phyloP scores from a whole-genome alignment of 1,140 invertebrate genomes.

The Nylanderia fulva region DNA sequence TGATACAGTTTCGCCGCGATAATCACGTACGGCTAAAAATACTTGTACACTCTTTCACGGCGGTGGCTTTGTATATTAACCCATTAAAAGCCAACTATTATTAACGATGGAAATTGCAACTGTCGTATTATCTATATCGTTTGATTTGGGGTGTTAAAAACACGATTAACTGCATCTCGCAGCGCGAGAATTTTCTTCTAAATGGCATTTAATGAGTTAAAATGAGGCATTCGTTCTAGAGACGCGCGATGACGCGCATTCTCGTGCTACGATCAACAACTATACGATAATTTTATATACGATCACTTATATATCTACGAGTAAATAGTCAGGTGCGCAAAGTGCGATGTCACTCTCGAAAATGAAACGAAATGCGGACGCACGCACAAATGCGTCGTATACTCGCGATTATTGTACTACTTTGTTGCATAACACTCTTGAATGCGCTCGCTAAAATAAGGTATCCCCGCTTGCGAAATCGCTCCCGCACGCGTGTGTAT shows the following conservation, averaged over 20 bases:
- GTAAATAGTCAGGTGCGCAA: constrained; percentile 59
- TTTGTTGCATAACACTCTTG: constrained; percentile 60
- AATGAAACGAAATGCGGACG: constrained; percentile 52
- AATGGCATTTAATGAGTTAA: constrained; percentile 51
- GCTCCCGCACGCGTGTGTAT: constrained; percentile 37
- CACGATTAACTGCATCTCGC: not conserved
- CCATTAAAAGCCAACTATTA: constrained; percentile 37
- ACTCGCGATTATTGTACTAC: constrained; percentile 53
- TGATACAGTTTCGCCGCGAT: constrained; percentile 29
- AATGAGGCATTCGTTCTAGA: constrained; percentile 34
- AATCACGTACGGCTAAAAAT: not conserved
- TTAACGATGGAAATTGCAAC: not conserved
- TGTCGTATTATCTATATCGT: not conserved
- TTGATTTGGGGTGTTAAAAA: constrained; percentile 29
- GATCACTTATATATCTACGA: constrained; percentile 52
- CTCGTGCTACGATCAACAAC: constrained; percentile 51
- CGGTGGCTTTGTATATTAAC: constrained; percentile 10
- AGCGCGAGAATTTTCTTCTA: constrained; percentile 12
- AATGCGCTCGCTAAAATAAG: constrained; percentile 59
- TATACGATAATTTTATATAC: constrained; percentile 46
- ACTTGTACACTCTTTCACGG: not conserved
- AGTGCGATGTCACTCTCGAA: constrained; percentile 56
- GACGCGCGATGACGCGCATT: constrained; percentile 4
- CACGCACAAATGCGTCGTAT: constrained; percentile 3
- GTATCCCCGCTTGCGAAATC: constrained; percentile 53